Percentiles rank a stretch among this genome's conserved stretches.
Evolutionary conservation across 2,888 invertebrate species (phyloP).

Genomic region (Perithous albicinctus): DNA sequence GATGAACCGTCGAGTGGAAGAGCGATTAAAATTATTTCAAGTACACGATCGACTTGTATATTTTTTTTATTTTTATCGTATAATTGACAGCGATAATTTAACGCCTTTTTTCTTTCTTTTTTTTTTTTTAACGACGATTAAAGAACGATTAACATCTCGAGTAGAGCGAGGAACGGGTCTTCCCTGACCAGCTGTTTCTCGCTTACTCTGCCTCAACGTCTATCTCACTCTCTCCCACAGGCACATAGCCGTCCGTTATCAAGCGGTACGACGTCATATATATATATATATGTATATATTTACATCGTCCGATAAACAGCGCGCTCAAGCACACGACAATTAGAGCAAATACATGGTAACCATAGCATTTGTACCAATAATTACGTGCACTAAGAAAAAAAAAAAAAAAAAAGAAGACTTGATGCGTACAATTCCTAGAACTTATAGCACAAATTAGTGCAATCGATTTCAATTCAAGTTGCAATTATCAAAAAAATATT

Average conservation of each 20-base stretch:
- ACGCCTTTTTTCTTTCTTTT: no score
- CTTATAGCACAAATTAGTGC: no score
- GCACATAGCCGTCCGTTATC: neutral
- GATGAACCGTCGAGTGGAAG: neutral
- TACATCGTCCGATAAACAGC: neutral
- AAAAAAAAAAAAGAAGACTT: no score
- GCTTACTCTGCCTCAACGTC: neutral
- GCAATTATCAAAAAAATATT: no score
- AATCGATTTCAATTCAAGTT: no score
- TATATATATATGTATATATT: neutral
- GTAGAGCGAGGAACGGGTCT: neutral
- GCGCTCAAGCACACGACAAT: neutral
- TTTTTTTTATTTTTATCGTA: neutral
- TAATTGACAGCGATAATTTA: neutral
- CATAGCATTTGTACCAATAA: neutral
- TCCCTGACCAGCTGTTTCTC: neutral
- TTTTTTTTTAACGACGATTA: neutral
- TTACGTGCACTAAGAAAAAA: no score
- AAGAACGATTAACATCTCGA: neutral
- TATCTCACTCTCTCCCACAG: neutral
- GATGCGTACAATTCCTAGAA: neutral
- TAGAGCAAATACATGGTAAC: neutral
- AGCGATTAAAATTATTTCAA: slow-evolving; percentile 1
- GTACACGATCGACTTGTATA: neutral
- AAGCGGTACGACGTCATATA: neutral